Percentiles rank a stretch among this genome's conserved stretches.
These are phyloP conservation scores for Xestoiulus laeticollis DNA, from an alignment of 2,888 invertebrate species.

Conservation along the genomic window DNA sequence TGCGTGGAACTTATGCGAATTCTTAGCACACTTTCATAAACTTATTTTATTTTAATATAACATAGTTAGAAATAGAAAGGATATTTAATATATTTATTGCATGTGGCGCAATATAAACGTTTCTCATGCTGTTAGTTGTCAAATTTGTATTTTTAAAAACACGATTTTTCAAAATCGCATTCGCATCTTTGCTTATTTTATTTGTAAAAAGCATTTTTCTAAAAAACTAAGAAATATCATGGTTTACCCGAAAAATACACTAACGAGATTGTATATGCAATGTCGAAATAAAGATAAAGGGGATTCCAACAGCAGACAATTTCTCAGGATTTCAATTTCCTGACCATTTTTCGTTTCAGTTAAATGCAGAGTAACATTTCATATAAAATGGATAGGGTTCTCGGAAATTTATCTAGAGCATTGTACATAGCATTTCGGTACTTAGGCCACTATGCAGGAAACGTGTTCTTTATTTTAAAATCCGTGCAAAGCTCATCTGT, in stretches of 20 bases:
- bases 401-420: background rate
- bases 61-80: too few species aligned
- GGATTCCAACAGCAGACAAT: background rate
- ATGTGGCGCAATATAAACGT: too few species aligned
- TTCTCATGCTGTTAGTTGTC: too few species aligned
- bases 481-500: background rate
- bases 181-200: too few species aligned
- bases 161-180: too few species aligned
- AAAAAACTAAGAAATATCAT: background rate
- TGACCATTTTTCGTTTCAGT: background rate
- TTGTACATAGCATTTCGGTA: background rate
- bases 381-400: background rate
- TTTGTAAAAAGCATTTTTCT: background rate
- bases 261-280: background rate
- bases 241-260: background rate
- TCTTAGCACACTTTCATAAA: too few species aligned
- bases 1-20: too few species aligned
- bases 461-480: background rate
- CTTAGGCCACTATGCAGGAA: background rate
- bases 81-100: too few species aligned
- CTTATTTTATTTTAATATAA: too few species aligned
- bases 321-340: slow-evolving; percentile 15
- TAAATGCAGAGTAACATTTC: background rate
- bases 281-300: background rate
- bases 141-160: too few species aligned